Evolutionary conservation across 2,888 invertebrate species (phyloP).

Genomic region (Volucella bombylans): DNA sequence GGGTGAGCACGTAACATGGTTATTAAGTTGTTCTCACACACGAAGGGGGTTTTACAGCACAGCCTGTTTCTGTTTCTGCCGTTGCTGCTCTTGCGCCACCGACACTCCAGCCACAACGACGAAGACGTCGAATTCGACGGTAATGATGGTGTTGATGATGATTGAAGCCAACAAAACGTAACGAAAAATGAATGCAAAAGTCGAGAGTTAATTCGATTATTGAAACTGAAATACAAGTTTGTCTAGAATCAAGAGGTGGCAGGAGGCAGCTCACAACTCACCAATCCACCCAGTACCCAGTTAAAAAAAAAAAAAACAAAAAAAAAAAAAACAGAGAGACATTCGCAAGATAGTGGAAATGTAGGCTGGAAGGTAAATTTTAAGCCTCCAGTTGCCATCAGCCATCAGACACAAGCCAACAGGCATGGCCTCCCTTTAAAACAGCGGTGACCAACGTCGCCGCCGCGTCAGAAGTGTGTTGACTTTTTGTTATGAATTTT

Average conservation of each 20-base stretch:
- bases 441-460: background rate
- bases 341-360: conserved; percentile 33
- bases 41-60: conserved; percentile 25
- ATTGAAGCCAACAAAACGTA: conserved; percentile 33
- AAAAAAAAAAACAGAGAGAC: conserved; percentile 9
- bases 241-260: background rate
- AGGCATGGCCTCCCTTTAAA: background rate
- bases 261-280: background rate
- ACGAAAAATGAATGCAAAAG: conserved; percentile 55
- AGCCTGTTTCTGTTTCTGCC: background rate
- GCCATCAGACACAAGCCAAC: background rate
- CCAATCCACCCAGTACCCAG: too few species aligned
- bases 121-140: background rate
- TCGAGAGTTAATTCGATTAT: conserved; percentile 65
- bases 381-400: conserved; percentile 40
- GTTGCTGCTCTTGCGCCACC: too few species aligned
- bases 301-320: background rate
- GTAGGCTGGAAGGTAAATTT: conserved; percentile 52
- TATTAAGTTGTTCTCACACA: conserved; percentile 73
- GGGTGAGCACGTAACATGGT: conserved; percentile 69
- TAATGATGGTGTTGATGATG: too few species aligned
- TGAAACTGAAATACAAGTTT: conserved; percentile 37
- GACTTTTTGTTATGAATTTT: conserved; percentile 65
- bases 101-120: background rate
- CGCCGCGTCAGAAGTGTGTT: conserved; percentile 59